These are phyloP conservation scores for Lysiphlebus fabarum DNA, from an alignment of 1,140 invertebrate species.

Conservation along the genomic window DNA sequence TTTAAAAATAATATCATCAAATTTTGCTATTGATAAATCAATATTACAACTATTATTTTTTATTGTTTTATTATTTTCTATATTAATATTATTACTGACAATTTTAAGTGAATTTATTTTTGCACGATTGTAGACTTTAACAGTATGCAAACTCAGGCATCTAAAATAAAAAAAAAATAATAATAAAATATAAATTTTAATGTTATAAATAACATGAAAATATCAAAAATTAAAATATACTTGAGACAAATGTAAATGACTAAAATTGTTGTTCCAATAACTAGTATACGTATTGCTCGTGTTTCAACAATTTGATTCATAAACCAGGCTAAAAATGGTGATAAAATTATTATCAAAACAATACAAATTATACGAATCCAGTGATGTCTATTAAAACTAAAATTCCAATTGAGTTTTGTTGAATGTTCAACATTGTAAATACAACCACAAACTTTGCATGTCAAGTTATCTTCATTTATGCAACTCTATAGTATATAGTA, in stretches of 20 bases:
- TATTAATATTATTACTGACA: slow-evolving; percentile 47
- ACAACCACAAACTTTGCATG: slow-evolving; percentile 78
- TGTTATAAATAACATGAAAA: not conserved
- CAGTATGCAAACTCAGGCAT: slow-evolving; percentile 80
- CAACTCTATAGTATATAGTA: slow-evolving; percentile 57
- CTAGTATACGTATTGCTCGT: slow-evolving; percentile 73
- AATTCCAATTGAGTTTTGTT: slow-evolving; percentile 73
- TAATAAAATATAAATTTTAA: not conserved
- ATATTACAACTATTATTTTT: slow-evolving; percentile 57
- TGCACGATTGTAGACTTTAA: slow-evolving; percentile 81
- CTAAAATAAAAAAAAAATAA: slow-evolving; percentile 48
- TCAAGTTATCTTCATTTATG: slow-evolving; percentile 63
- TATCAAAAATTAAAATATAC: slow-evolving; percentile 48
- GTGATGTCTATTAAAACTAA: slow-evolving; percentile 74
- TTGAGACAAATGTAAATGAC: slow-evolving; percentile 81
- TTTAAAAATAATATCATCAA: slow-evolving; percentile 21
- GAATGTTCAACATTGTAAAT: slow-evolving; percentile 72
- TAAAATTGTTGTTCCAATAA: slow-evolving; percentile 75
- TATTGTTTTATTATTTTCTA: slow-evolving; percentile 47
- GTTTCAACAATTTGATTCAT: slow-evolving; percentile 76
- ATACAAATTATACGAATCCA: slow-evolving; percentile 72
- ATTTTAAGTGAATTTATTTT: slow-evolving; percentile 87
- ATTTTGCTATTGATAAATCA: slow-evolving; percentile 44
- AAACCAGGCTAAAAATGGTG: slow-evolving; percentile 76
- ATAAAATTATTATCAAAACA: slow-evolving; percentile 68